A percentile compares a stretch with the other conserved stretches of the same genome.
These are phyloP conservation scores for Brachyistius frenatus DNA, from an alignment of 2,113 vertebrate species.

Conservation along the genomic window DNA sequence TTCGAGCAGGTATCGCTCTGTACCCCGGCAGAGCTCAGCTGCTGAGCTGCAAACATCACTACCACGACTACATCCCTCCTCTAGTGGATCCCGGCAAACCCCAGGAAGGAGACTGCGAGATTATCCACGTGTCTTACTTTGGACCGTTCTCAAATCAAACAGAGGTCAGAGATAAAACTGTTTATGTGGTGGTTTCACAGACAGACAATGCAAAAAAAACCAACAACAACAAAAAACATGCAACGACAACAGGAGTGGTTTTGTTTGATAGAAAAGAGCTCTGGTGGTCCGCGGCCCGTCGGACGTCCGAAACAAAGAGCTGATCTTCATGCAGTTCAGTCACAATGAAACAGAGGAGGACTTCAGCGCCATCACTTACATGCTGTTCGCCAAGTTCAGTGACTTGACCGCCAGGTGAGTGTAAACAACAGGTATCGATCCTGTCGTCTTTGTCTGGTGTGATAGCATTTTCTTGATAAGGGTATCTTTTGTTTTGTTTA, in stretches of 20 bases:
- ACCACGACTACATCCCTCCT: constrained; percentile 90
- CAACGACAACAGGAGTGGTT: too few relatives aligned
- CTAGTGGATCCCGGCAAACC: constrained; percentile 86
- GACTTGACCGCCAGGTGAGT: constrained; percentile 76
- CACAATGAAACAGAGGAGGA: constrained; percentile 92
- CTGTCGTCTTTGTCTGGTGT: too few relatives aligned
- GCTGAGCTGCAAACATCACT: constrained; percentile 92
- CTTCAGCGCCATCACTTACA: constrained; percentile 98
- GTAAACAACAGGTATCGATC: not conserved
- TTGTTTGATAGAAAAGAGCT: constrained; percentile 85
- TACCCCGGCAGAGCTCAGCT: constrained; percentile 91
- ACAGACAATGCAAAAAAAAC: too few relatives aligned
- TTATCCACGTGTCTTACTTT: constrained; percentile 87
- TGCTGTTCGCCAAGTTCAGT: constrained; percentile 93
- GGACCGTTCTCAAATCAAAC: constrained; percentile 91
- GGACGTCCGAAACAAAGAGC: constrained; percentile 91
- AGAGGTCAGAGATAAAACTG: constrained; percentile 80
- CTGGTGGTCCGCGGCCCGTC: constrained; percentile 92
- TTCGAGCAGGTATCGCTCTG: constrained; percentile 90
- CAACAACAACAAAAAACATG: too few relatives aligned
- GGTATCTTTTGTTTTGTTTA: too few relatives aligned
- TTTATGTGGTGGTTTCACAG: too few relatives aligned
- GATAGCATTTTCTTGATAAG: not conserved
- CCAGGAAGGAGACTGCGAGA: constrained; percentile 85
- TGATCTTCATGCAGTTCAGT: constrained; percentile 96